Base-by-base conservation (phyloP, 2,888 invertebrate genomes). In the Nyleta sp. region DNA sequence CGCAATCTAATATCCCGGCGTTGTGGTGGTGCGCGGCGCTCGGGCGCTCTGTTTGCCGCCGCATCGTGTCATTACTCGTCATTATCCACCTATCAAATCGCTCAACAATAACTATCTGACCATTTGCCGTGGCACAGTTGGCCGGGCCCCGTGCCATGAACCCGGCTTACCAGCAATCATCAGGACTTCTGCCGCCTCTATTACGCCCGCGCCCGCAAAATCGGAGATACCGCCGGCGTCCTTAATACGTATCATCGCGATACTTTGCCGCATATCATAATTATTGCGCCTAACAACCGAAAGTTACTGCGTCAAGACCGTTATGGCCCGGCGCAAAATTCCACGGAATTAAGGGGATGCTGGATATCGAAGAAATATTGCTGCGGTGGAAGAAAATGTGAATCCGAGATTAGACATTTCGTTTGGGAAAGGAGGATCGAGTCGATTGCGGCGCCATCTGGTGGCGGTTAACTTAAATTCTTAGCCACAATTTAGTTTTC, bases 1-100 rank as follows among this genome's bases (percentile, higher is more conserved):
- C 84, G 87, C 87, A 90, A 89, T 89, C 88, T 89, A 88, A 84
- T 87, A 87, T 87, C 87, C 84, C 85, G 83, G 35, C 33, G 85
- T 85, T 83, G 42, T 80, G 40, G 42, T 57, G 70, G 52, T 53
- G 59, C 42, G 57, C 55, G 24, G 46, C 60, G 53, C 44, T 40
- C 76, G 71, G 2, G 40, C 5, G 82, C 71, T 80, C 78, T 79
- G 85, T 82, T 84, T 84, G 83, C 84, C 82, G 85, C 83, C 83
- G 84, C 86, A 84, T 83, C 84, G 86, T 85, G 86, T 89, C 89
- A 89, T 89, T 89, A 74, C 53, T 74, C 62, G 74, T 67, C 74
- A 74, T 74, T 74, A 67, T 67, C 88, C 89, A 87, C 85, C 86
- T 87, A 88, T 88, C 88, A 86, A 89, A 88, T 88, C 86, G 89